Base-by-base conservation (phyloP, 1,140 invertebrate genomes). In the Drosophila triauraria region DNA sequence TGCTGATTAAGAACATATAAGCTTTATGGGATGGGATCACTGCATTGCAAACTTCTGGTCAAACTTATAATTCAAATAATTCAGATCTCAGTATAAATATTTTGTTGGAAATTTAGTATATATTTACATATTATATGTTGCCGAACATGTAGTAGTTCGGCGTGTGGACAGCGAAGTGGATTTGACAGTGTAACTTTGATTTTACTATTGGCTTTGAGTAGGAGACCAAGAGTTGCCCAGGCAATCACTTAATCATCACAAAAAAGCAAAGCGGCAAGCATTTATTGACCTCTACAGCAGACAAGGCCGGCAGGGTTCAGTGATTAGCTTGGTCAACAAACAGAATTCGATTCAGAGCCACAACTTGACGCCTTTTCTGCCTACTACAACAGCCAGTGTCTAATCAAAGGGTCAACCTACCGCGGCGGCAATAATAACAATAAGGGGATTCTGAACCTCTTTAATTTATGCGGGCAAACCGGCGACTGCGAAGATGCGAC, bases 281-380 rank as follows among this genome's bases (percentile, higher is more conserved):
- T 25, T 17, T 3, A 32, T n/a, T 12, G 32, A 54, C 27, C 46
- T 38, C 48, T 25, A 17, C 51, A 23, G 2, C 9, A 23, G 38
- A 46, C 25, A 35, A 54, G 46, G 50, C 47, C 23, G 48, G 12
- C 13, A 20, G 70, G 25, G 23, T 64, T 57, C 43, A 40, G 61
- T 67, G 75, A 85, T 86, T 86, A 82, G 67, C 63, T 43, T 70
- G 78, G 78, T 50, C 82, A 81, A 85, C 81, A 81, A 81, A 86
- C 68, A 60, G 70, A 76, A 48, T 61, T 46, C 74, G 68, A 78
- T 64, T 68, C 47, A 65, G 48, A 84, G 44, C 71, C 62, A 46
- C 48, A 63, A 61, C 58, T 72, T 85, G 60, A 75, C 82, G 82
- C 82, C 78, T 78, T 85, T 63, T 47, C 48, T 35, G 40, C 61